These are phyloP conservation scores for Dysidea cf. avara DNA, from an alignment of 37 sponge, comb jelly and placozoan species.

Conservation along the genomic window DNA sequence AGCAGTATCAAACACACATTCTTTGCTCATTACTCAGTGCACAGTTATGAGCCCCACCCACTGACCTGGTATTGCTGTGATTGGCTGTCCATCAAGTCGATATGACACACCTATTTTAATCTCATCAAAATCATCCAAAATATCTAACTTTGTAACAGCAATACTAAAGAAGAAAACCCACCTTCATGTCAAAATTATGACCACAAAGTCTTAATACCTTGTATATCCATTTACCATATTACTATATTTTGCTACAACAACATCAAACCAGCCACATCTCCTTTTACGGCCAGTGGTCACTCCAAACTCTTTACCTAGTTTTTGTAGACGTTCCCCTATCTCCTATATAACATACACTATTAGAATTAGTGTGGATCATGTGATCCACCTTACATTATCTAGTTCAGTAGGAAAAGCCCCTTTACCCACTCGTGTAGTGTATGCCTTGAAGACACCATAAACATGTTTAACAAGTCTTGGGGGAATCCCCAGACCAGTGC, in stretches of 20 bases:
- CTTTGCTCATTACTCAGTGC: background rate
- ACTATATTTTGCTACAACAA: constrained; percentile 82
- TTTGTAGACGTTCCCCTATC: constrained; percentile 74
- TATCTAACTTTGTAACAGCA: constrained; percentile 90
- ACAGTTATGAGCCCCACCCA: background rate
- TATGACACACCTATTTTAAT: constrained; percentile 90
- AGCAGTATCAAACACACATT: no score
- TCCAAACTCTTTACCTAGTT: constrained; percentile 88
- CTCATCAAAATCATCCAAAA: constrained; percentile 93
- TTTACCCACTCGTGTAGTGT: constrained; percentile 94
- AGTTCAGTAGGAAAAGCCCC: constrained; percentile 96
- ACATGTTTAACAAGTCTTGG: constrained; percentile 56
- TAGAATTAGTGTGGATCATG: background rate
- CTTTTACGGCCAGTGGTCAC: constrained; percentile 95
- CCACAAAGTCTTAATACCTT: constrained; percentile 34
- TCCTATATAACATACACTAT: constrained; percentile 50
- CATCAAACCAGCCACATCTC: constrained; percentile 98
- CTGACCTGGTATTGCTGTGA: constrained; percentile 78
- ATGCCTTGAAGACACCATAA: constrained; percentile 94
- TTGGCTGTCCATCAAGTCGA: constrained; percentile 73
- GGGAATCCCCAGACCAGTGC: constrained; percentile 95
- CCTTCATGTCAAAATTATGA: background rate
- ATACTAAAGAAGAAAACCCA: constrained; percentile 40
- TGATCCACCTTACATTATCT: constrained; percentile 48
- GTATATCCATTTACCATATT: constrained; percentile 90